A percentile compares a stretch with the other conserved stretches of the same genome.
Evolutionary conservation across 1,140 invertebrate genomes (phyloP).

Genomic region (Kradibia gibbosae): DNA sequence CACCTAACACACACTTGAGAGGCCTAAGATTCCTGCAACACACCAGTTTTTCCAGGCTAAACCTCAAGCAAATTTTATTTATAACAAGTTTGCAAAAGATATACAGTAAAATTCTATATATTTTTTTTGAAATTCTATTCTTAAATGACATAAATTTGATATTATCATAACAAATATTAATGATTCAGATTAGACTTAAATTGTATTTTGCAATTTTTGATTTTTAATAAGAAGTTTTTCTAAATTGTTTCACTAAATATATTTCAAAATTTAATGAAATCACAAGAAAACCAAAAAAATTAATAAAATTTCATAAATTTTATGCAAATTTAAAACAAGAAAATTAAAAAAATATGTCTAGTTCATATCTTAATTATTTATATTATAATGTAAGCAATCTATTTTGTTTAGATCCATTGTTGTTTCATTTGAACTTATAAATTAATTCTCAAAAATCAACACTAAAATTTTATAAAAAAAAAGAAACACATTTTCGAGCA

Average conservation of each 20-base stretch:
- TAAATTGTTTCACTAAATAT: neutral
- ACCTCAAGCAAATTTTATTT: conserved; percentile 52
- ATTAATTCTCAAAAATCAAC: neutral
- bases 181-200: neutral
- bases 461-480: neutral
- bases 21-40: conserved; percentile 66
- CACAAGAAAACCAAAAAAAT: too few relatives aligned
- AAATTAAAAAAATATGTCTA: too few relatives aligned
- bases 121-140: neutral
- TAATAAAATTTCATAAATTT: too few relatives aligned
- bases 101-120: conserved; percentile 19
- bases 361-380: too few relatives aligned
- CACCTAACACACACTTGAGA: conserved; percentile 63
- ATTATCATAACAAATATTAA: too few relatives aligned
- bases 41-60: conserved; percentile 61
- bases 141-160: neutral
- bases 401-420: too few relatives aligned
- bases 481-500: too few relatives aligned
- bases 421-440: neutral
- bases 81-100: conserved; percentile 10
- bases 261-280: neutral
- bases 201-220: neutral
- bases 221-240: neutral
- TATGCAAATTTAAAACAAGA: too few relatives aligned
- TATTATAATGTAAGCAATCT: too few relatives aligned